Percentiles rank a stretch among this genome's conserved stretches.
phyloP scores from a whole-genome alignment of 2,888 invertebrate genomes.

The Drosophila neotestacea region DNA sequence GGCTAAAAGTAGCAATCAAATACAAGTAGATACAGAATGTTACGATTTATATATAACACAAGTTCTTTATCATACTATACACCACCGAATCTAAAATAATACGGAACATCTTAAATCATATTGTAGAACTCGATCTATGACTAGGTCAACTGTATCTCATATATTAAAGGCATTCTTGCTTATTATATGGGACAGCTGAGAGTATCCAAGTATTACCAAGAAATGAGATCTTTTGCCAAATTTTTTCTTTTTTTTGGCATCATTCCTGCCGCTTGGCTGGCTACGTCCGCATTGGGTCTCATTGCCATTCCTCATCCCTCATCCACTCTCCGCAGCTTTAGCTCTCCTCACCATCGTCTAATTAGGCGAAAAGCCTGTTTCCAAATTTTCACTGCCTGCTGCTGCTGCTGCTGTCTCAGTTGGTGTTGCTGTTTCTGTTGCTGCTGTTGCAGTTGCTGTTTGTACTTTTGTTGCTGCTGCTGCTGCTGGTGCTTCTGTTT shows the following conservation, averaged over 20 bases:
- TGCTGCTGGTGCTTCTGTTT: constrained; percentile 13
- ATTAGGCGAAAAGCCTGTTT: constrained; percentile 80
- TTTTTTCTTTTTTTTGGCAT: constrained; percentile 28
- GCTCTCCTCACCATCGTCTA: constrained; percentile 60
- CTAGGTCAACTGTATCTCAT: neutral
- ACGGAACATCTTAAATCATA: neutral
- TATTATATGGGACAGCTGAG: constrained; percentile 2
- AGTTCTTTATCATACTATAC: no score
- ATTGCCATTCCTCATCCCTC: constrained; percentile 7
- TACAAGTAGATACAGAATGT: no score
- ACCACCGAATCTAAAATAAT: no score
- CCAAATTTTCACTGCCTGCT: constrained; percentile 67
- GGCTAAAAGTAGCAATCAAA: no score
- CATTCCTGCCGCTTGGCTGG: constrained; percentile 63
- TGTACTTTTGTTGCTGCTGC: constrained; percentile 30
- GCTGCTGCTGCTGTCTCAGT: constrained; percentile 15
- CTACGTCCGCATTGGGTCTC: constrained; percentile 42
- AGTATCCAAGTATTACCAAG: constrained; percentile 16
- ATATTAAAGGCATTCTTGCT: neutral
- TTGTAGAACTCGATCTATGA: neutral
- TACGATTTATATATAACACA: no score
- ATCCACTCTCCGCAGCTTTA: neutral
- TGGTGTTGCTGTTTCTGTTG: neutral
- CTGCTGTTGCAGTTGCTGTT: constrained; percentile 29
- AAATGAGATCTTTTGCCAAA: constrained; percentile 34